These are phyloP conservation scores for Caenorhabditis doughertyi DNA, from an alignment of 2,888 invertebrate species.

Conservation along the genomic window DNA sequence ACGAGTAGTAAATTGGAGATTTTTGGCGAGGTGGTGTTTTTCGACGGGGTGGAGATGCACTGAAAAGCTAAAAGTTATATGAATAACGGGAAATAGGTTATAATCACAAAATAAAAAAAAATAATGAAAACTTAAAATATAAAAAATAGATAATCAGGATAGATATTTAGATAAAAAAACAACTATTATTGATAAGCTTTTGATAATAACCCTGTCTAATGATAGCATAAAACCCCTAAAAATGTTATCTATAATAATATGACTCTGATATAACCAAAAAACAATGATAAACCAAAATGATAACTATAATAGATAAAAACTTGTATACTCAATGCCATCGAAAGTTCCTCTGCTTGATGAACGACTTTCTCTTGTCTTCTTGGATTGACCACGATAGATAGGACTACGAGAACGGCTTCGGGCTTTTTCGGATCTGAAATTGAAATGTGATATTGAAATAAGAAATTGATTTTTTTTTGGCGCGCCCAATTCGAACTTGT, in stretches of 20 bases:
- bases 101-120: background rate
- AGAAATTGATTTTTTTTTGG: no score
- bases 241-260: background rate
- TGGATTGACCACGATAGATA: background rate
- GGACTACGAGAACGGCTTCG: conserved; percentile 4
- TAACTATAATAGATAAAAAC: background rate
- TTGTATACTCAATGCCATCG: conserved; percentile 58
- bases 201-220: no score
- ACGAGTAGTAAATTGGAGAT: conserved; percentile 19
- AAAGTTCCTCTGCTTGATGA: conserved; percentile 65
- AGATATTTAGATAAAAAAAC: background rate
- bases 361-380: background rate
- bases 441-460: no score
- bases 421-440: background rate
- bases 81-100: background rate
- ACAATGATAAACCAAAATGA: background rate
- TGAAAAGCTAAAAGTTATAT: background rate
- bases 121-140: background rate
- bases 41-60: conserved; percentile 11
- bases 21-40: background rate
- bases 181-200: background rate
- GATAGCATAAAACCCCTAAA: no score
- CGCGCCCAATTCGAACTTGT: no score
- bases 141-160: conserved; percentile 3
- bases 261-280: background rate